A percentile compares a stretch with the other conserved stretches of the same genome.
These are phyloP conservation scores for Chiloscyllium punctatum DNA, from an alignment of 2,797 vertebrate genomes.

Conservation along the genomic window DNA sequence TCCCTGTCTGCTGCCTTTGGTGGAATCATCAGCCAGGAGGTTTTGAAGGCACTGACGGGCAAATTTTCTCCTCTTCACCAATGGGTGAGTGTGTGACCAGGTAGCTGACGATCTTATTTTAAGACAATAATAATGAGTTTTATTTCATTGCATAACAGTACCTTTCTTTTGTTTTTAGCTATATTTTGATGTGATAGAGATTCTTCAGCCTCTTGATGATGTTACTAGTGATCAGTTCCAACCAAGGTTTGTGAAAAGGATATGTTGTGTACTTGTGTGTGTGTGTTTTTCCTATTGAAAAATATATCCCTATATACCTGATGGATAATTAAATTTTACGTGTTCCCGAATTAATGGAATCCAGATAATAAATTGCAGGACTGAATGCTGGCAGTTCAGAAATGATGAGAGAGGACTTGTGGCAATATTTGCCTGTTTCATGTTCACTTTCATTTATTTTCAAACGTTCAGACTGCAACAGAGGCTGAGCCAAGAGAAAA, in stretches of 20 bases:
- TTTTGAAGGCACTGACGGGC: slow-evolving; percentile 90
- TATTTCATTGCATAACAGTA: neutral
- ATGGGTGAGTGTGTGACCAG: slow-evolving; percentile 71
- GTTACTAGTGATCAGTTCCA: slow-evolving; percentile 74
- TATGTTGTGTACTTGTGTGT: neutral
- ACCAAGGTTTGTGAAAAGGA: slow-evolving; percentile 63
- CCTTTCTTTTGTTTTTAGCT: slow-evolving; percentile 59
- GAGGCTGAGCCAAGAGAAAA: neutral
- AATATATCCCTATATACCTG: neutral
- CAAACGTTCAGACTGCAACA: neutral
- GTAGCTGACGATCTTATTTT: neutral
- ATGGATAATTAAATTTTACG: neutral
- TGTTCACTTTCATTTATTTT: neutral
- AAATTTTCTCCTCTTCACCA: slow-evolving; percentile 95
- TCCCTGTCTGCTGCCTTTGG: slow-evolving; percentile 83
- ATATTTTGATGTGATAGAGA: slow-evolving; percentile 82
- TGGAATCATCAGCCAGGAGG: slow-evolving; percentile 89
- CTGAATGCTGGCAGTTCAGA: neutral
- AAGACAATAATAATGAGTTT: slow-evolving; percentile 15
- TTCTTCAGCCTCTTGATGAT: slow-evolving; percentile 70
- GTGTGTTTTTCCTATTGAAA: neutral
- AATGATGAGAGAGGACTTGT: neutral
- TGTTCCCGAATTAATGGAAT: neutral
- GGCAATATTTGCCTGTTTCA: neutral
- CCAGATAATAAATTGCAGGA: neutral